phyloP scores from a whole-genome alignment of 2,113 vertebrate genomes.

The Athene noctua region DNA sequence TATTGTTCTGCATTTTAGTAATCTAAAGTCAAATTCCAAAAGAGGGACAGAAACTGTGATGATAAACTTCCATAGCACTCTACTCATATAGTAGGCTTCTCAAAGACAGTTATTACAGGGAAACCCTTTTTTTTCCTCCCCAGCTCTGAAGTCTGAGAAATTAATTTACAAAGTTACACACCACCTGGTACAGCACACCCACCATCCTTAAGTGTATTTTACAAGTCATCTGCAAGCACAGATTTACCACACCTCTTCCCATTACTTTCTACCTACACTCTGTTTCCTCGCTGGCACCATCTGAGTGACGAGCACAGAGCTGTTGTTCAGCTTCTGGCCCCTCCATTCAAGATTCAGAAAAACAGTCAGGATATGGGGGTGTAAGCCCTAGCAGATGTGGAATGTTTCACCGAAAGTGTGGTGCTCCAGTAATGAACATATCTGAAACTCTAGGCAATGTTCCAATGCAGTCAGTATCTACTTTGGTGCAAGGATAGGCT shows the following conservation, averaged over 20 bases:
- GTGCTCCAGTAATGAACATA: background rate
- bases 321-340: background rate
- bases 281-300: background rate
- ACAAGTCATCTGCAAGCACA: background rate
- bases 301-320: background rate
- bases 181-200: background rate
- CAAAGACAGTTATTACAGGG: background rate
- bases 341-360: background rate
- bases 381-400: background rate
- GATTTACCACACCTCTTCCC: background rate
- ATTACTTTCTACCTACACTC: background rate
- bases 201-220: background rate
- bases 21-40: background rate
- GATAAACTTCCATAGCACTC: background rate
- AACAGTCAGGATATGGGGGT: background rate
- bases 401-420: background rate
- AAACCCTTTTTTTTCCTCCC: background rate
- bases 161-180: background rate
- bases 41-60: background rate
- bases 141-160: background rate
- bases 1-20: background rate
- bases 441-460: background rate
- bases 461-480: background rate
- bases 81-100: background rate
- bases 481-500: background rate